Evolutionary conservation across 2,888 invertebrate genomes (phyloP).

Genomic region (Plutella xylostella): DNA sequence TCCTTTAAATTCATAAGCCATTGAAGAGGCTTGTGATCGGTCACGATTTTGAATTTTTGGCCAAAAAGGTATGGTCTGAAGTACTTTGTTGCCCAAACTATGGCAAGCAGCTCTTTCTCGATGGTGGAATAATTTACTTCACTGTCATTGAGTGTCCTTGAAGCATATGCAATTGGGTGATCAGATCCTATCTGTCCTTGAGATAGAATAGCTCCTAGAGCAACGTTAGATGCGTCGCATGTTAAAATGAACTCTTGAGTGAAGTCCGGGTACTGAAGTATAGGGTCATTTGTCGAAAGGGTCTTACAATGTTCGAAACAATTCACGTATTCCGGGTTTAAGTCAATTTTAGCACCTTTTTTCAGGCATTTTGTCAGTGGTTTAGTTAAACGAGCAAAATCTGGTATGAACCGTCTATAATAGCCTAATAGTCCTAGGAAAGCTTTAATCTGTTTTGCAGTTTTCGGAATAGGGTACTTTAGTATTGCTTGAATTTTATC

Average conservation of each 20-base stretch:
- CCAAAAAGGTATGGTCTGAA: too few species aligned
- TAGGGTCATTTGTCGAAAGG: too few species aligned
- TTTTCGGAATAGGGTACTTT: background rate
- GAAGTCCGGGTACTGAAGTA: background rate
- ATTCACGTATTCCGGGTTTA: background rate
- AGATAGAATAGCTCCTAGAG: background rate
- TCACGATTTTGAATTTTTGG: too few species aligned
- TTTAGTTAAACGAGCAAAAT: background rate
- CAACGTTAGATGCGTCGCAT: background rate
- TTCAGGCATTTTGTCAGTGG: background rate
- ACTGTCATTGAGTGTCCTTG: too few species aligned
- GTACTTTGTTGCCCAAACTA: constrained; percentile 27
- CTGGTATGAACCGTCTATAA: background rate
- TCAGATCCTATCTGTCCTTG: background rate
- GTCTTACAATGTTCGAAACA: background rate
- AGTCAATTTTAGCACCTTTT: background rate
- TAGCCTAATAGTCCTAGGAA: background rate
- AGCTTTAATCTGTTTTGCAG: background rate
- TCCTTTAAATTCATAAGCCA: constrained; percentile 28
- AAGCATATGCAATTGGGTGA: too few species aligned
- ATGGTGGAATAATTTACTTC: constrained; percentile 21
- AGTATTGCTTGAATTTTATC: background rate
- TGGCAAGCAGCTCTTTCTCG: constrained; percentile 29
- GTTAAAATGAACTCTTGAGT: background rate
- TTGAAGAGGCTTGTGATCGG: constrained; percentile 30